Percentiles rank a stretch among this genome's conserved stretches.
phyloP scores from a whole-genome alignment of 30 jellyfish, hydroid and myxozoan species.

The Turritopsis rubra region DNA sequence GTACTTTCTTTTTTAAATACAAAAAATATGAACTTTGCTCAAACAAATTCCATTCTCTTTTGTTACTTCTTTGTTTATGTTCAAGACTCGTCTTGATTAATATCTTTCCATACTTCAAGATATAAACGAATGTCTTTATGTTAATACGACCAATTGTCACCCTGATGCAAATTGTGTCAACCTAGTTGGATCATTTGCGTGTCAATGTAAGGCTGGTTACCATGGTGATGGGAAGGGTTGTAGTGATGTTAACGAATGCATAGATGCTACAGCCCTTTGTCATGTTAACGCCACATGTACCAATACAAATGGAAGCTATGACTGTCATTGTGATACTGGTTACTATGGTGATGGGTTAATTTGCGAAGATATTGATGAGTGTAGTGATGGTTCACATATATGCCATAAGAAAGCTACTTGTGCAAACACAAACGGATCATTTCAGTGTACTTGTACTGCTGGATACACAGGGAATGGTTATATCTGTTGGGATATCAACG shows the following conservation, averaged over 20 bases:
- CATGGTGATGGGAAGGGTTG: conserved; percentile 40
- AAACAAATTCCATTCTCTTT: neutral
- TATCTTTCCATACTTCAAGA: too few relatives aligned
- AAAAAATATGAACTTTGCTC: too few relatives aligned
- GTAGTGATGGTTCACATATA: conserved; percentile 12
- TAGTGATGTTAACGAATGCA: conserved; percentile 27
- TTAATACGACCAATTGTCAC: conserved; percentile 44
- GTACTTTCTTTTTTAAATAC: too few relatives aligned
- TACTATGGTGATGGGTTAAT: conserved; percentile 23
- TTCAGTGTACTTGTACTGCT: conserved; percentile 44
- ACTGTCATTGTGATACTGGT: conserved; percentile 29
- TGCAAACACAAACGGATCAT: conserved; percentile 49
- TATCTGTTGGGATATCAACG: conserved; percentile 59
- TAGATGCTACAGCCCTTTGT: neutral
- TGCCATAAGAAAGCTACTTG: conserved; percentile 47
- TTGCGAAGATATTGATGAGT: conserved; percentile 43
- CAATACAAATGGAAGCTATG: conserved; percentile 20
- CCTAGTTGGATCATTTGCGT: conserved; percentile 40
- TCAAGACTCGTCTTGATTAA: too few relatives aligned
- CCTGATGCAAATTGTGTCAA: conserved; percentile 56
- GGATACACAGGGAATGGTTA: conserved; percentile 72
- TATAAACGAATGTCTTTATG: conserved; percentile 37
- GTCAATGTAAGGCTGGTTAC: conserved; percentile 48
- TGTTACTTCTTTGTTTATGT: too few relatives aligned
- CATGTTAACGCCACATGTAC: conserved; percentile 37